Base-by-base conservation (phyloP, 2,888 invertebrate genomes). In the Heliothis peltigera region DNA sequence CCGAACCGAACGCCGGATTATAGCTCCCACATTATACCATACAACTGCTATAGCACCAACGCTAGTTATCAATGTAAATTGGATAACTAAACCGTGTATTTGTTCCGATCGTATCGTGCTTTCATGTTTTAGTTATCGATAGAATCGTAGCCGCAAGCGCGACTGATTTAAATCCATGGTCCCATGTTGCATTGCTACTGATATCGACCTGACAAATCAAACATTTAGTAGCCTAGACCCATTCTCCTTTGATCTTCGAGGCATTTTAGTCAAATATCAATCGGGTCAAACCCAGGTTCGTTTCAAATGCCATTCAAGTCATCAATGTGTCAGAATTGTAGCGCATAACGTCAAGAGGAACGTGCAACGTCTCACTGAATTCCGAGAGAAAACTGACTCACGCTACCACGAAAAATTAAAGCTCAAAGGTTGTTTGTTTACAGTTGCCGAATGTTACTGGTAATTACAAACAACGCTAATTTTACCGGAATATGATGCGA, bases 1-100 rank as follows among this genome's bases (percentile, higher is more conserved):
- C 74, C 64, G 64, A 74, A 64, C 59, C 12, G 46, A 47, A 46
- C 69, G 63, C 47, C 25, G 57, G 78, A 66, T 67, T 70, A 70
- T 66, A 49, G 54, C 49, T 57, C 49, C 49, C 59, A 43, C 56
- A 56, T 71, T 64, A 57, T 59, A 57, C 60, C 53, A 64, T 59
- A 65, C 53, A 72, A 76, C 62, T 58, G 25, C 47, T 58, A 19
- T 46, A 57, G 47, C 7, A 39, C 63, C 54, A 47, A 32, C 8
- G 32, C 22, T 54, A 60, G 48, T 57, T 54, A 46, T 55, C 46
- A 64, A 75, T 68, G 55, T 65, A 58, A 63, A 77, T 57, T 56
- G 35, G 43, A 43, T 12, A 56, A 70, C 52, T 51, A 51, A 69
- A 60, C 44, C 70, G 42, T 21, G 44, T 22, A 43, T 44, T 69